These are phyloP conservation scores for Sapayoa aenigma DNA, from an alignment of 2,113 vertebrate species.

Conservation along the genomic window DNA sequence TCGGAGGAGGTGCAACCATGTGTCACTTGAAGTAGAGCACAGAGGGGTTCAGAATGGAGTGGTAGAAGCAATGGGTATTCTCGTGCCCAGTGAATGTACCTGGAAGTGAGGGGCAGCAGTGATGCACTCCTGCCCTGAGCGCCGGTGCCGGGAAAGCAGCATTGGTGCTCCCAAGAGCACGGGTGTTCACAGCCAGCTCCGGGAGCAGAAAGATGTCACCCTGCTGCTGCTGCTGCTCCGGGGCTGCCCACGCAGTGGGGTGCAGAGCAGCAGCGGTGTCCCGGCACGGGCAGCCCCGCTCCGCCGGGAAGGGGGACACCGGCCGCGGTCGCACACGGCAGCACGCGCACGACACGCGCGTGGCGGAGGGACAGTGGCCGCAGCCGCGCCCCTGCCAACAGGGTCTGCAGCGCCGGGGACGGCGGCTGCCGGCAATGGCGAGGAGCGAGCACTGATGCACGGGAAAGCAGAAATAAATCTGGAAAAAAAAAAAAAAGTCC, in stretches of 20 bases:
- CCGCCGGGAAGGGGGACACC: neutral
- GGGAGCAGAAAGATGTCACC: neutral
- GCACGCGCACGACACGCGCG: neutral
- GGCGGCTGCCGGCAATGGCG: neutral
- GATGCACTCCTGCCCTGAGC: neutral
- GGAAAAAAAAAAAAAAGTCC: neutral
- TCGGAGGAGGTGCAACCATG: neutral
- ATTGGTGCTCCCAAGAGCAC: accelerated
- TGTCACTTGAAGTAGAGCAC: neutral
- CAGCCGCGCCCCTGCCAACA: neutral
- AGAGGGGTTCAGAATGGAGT: accelerated
- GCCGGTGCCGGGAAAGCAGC: neutral
- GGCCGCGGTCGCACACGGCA: neutral
- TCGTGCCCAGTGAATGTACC: accelerated
- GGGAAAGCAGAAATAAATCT: neutral
- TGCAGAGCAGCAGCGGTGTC: neutral
- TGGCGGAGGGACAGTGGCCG: neutral
- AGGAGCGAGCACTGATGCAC: neutral
- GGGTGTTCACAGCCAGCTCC: accelerated
- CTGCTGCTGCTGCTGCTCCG: neutral
- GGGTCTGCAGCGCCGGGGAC: neutral
- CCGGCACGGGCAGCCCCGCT: neutral
- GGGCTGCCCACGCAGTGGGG: neutral
- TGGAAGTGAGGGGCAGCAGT: accelerated
- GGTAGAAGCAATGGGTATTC: neutral